These are phyloP conservation scores for Criorhina ranunculi DNA, from an alignment of 2,888 invertebrate genomes.

Conservation along the genomic window DNA sequence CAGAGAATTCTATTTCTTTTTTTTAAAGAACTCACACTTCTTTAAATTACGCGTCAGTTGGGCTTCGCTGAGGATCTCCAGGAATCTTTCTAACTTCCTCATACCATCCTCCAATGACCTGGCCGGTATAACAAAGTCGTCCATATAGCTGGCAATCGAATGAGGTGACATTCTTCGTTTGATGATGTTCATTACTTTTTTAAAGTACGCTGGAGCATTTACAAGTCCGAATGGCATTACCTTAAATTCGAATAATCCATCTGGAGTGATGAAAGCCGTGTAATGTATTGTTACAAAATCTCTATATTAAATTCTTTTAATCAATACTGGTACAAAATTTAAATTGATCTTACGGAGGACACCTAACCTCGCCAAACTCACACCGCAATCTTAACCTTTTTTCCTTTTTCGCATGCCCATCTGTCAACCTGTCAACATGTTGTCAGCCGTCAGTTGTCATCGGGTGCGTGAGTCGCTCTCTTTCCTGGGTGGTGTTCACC, in stretches of 20 bases:
- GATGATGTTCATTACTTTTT: conserved; percentile 20
- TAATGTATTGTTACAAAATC: no score
- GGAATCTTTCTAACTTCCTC: neutral
- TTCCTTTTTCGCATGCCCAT: no score
- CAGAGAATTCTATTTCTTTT: no score
- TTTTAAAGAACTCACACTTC: conserved; percentile 6
- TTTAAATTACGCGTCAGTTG: neutral
- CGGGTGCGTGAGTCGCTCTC: no score
- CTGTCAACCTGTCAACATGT: no score
- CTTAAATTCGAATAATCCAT: neutral
- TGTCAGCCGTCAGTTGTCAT: no score
- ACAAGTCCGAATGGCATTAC: conserved; percentile 1
- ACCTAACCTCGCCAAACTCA: no score
- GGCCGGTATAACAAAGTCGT: conserved; percentile 21
- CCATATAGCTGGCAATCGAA: conserved; percentile 1
- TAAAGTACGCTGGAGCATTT: conserved; percentile 5
- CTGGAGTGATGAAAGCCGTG: conserved; percentile 1
- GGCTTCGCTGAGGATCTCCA: neutral
- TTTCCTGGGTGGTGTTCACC: no score
- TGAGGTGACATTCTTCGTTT: neutral
- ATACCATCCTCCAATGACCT: neutral
- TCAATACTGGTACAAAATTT: no score
- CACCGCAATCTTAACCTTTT: no score
- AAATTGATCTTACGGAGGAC: no score
- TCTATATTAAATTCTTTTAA: no score